A percentile compares a stretch with the other conserved stretches of the same genome.
Evolutionary conservation across 2,888 invertebrate species (phyloP).

Genomic region (Anorthoa munda): DNA sequence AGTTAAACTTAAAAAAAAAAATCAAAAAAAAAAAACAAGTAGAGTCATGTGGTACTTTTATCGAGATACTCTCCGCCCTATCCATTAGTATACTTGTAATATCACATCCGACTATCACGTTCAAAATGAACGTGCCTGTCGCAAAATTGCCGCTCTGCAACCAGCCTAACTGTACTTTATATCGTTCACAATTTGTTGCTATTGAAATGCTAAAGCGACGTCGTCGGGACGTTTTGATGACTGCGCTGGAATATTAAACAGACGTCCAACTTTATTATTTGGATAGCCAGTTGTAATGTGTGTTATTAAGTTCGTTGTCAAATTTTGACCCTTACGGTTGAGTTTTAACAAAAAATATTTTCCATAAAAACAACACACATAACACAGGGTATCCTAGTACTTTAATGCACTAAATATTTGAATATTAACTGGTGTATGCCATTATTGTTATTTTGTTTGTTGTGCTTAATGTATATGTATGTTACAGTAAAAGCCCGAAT

Average conservation of each 20-base stretch:
- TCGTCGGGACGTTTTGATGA: conserved; percentile 48
- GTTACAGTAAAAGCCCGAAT: no score
- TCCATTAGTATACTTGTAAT: conserved; percentile 30
- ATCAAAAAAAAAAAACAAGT: no score
- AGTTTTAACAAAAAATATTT: background rate
- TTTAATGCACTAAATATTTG: no score
- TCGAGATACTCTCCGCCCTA: background rate
- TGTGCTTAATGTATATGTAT: no score
- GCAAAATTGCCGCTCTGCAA: conserved; percentile 41
- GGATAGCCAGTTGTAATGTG: conserved; percentile 6
- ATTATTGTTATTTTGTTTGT: no score
- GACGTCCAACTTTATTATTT: conserved; percentile 34
- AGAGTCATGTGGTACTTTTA: background rate
- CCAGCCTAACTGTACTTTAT: conserved; percentile 58
- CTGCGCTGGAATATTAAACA: conserved; percentile 56
- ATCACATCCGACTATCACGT: conserved; percentile 39
- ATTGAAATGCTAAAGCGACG: conserved; percentile 68
- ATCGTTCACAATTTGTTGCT: conserved; percentile 66
- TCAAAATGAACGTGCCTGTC: conserved; percentile 51
- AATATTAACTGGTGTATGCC: no score
- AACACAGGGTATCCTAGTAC: no score
- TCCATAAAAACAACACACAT: no score
- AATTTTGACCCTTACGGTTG: background rate
- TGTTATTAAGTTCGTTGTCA: conserved; percentile 10
- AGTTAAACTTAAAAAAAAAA: no score